Evolutionary conservation across 2,888 invertebrate species (phyloP).

Genomic region (Caenorhabditis sulstoni): DNA sequence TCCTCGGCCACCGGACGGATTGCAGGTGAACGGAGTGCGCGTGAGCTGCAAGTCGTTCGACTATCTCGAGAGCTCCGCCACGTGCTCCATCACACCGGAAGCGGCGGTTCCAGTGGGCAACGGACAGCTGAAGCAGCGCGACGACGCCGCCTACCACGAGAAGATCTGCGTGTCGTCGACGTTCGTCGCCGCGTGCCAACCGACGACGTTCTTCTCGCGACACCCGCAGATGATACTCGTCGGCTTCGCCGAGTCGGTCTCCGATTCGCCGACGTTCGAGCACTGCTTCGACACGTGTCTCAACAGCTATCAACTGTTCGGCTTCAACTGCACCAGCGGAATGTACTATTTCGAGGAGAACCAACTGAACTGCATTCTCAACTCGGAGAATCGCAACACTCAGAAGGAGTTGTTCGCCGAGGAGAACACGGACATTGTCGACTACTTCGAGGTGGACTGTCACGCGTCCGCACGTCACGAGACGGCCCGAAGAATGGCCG

Average conservation of each 20-base stretch:
- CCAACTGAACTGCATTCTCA: slow-evolving; percentile 80
- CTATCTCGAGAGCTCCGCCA: slow-evolving; percentile 42
- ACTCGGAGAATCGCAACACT: slow-evolving; percentile 77
- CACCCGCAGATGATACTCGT: slow-evolving; percentile 80
- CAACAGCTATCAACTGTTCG: slow-evolving; percentile 77
- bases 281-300: slow-evolving; percentile 80
- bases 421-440: slow-evolving; percentile 80
- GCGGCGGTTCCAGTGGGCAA: slow-evolving; percentile 80
- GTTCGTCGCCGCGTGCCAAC: slow-evolving; percentile 71
- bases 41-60: slow-evolving; percentile 79
- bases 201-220: slow-evolving; percentile 75
- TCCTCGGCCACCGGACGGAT: not conserved
- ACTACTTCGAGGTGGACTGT: slow-evolving; percentile 79
- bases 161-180: slow-evolving; percentile 77
- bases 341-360: slow-evolving; percentile 81
- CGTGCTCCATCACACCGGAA: slow-evolving; percentile 57
- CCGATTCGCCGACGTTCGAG: slow-evolving; percentile 78
- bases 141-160: slow-evolving; percentile 77
- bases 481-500: slow-evolving; percentile 34
- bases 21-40: slow-evolving; percentile 66
- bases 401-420: slow-evolving; percentile 77
- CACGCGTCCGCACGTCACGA: too few species aligned
- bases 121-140: slow-evolving; percentile 77
- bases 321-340: slow-evolving; percentile 79
- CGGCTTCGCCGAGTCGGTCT: slow-evolving; percentile 80